These are phyloP conservation scores for Dryas iulia DNA, from an alignment of 1,140 invertebrate species.

Conservation along the genomic window DNA sequence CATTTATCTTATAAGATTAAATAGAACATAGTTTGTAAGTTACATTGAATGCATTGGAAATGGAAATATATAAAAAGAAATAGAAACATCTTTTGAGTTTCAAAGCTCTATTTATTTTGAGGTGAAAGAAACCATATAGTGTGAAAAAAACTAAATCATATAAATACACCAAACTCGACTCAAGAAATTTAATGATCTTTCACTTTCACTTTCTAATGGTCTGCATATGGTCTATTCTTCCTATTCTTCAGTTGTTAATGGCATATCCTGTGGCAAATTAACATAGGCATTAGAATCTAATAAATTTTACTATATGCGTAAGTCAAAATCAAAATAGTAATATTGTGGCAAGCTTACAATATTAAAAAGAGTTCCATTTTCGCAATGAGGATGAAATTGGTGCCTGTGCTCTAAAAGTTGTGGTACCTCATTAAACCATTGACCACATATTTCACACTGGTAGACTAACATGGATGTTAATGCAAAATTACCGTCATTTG, in stretches of 20 bases:
- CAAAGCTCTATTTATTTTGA: neutral
- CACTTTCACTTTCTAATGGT: neutral
- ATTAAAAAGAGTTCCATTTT: slow-evolving; percentile 20
- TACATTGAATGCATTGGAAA: too few relatives aligned
- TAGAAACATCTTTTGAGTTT: too few relatives aligned
- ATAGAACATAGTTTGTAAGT: too few relatives aligned
- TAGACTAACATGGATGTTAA: slow-evolving; percentile 45
- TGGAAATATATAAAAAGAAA: too few relatives aligned
- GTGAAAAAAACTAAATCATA: too few relatives aligned
- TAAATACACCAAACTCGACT: too few relatives aligned
- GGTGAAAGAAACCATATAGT: neutral
- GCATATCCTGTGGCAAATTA: slow-evolving; percentile 1
- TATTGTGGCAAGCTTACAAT: slow-evolving; percentile 7
- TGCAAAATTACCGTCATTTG: slow-evolving; percentile 36
- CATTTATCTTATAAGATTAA: too few relatives aligned
- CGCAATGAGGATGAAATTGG: slow-evolving; percentile 46
- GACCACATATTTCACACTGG: slow-evolving; percentile 67
- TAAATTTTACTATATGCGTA: too few relatives aligned
- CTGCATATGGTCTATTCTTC: neutral
- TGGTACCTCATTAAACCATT: slow-evolving; percentile 49
- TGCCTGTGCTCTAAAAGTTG: slow-evolving; percentile 55
- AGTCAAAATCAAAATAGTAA: neutral
- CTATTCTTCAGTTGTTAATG: slow-evolving; percentile 3
- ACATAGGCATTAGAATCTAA: neutral
- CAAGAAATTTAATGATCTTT: neutral